Percentiles rank a stretch among this genome's conserved stretches.
Evolutionary conservation across 2,797 vertebrate genomes (phyloP).

Genomic region (Euphonia xanthogaster): DNA sequence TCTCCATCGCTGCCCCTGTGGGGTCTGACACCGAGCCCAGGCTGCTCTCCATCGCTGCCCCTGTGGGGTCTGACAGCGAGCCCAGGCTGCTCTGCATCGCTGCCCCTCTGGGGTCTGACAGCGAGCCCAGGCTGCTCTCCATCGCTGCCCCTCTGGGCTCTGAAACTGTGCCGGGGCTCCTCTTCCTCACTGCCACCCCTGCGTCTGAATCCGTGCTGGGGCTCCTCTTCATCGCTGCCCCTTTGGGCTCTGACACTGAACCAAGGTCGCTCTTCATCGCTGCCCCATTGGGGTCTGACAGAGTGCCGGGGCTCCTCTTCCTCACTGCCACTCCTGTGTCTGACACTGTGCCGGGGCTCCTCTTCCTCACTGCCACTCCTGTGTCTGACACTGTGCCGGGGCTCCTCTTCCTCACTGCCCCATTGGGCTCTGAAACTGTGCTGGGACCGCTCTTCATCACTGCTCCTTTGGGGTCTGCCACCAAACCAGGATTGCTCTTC

Average conservation of each 20-base stretch:
- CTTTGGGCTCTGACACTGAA: fast-evolving
- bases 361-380: not conserved
- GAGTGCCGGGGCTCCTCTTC: not conserved
- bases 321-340: no score
- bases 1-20: fast-evolving
- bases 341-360: fast-evolving
- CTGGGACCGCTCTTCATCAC: not conserved
- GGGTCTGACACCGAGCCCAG: fast-evolving
- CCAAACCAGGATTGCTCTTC: fast-evolving
- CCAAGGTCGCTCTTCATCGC: no score
- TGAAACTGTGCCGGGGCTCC: no score
- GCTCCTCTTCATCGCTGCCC: no score
- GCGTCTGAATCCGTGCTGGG: no score
- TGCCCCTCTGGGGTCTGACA: no score
- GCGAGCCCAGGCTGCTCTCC: not conserved
- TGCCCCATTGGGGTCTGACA: no score
- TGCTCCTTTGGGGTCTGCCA: fast-evolving
- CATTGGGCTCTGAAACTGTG: no score
- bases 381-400: not conserved
- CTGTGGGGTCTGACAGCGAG: fast-evolving
- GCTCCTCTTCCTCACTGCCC: not conserved
- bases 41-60: not conserved
- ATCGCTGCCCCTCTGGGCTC: no score
- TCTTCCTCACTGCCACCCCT: no score
- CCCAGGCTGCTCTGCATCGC: not conserved